Conservation (phyloP, 2,888 invertebrate genomes). For the Cerastis rubricosa region DNA sequence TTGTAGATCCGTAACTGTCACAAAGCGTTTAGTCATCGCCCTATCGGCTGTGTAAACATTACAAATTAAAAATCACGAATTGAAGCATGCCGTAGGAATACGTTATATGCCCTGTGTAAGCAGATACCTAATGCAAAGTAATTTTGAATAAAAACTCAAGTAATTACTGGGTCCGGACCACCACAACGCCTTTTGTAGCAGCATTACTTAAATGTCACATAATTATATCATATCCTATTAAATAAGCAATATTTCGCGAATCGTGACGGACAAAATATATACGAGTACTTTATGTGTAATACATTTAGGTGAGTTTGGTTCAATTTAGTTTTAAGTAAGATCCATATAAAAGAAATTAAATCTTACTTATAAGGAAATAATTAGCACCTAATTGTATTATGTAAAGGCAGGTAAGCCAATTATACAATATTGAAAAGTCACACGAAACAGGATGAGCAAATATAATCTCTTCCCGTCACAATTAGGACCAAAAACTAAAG, state of each 20-base stretch:
- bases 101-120: not conserved
- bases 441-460: slow-evolving; percentile 76
- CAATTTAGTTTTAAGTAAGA: not conserved
- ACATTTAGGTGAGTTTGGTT: not conserved
- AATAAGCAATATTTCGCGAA: not conserved
- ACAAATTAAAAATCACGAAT: slow-evolving; percentile 68
- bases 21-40: slow-evolving; percentile 83
- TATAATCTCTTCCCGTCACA: slow-evolving; percentile 71
- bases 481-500: slow-evolving; percentile 77
- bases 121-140: not conserved
- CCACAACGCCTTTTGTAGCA: not conserved
- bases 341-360: not conserved
- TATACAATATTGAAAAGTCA: slow-evolving; percentile 66
- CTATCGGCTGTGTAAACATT: slow-evolving; percentile 86
- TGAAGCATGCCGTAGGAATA: slow-evolving; percentile 47
- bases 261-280: not conserved
- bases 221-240: not conserved
- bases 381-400: slow-evolving; percentile 22
- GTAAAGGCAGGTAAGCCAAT: slow-evolving; percentile 57
- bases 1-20: slow-evolving; percentile 86
- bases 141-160: not conserved
- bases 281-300: too few species aligned
- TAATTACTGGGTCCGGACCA: not conserved
- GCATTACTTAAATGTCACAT: not conserved
- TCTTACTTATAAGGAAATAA: not conserved